Percentiles rank a stretch among this genome's conserved stretches.
Evolutionary conservation across 2,797 vertebrate genomes (phyloP).

Genomic region (Microctenopoma lineatum): DNA sequence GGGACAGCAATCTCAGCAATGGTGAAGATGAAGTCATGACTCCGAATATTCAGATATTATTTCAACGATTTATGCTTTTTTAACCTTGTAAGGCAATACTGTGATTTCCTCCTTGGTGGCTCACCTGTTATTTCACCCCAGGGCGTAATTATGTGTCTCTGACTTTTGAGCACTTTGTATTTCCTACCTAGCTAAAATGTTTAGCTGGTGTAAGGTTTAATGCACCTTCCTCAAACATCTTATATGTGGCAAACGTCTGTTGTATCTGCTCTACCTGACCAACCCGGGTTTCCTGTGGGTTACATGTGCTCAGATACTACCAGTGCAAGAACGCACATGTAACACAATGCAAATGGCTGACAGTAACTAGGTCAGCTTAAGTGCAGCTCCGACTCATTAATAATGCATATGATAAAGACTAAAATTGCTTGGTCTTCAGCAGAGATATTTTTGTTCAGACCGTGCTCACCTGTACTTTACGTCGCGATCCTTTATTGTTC

Average conservation of each 20-base stretch:
- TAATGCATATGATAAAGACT: conserved; percentile 70
- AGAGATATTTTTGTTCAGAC: conserved; percentile 45
- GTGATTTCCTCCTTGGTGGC: conserved; percentile 35
- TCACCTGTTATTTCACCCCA: conserved; percentile 25
- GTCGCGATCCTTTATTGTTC: conserved; percentile 4
- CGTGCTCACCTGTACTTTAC: not conserved
- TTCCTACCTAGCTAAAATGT: not conserved
- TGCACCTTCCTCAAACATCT: not conserved
- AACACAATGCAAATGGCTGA: conserved; percentile 66
- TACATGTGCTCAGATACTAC: conserved; percentile 8
- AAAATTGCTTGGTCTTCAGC: conserved; percentile 55
- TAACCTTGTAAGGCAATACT: conserved; percentile 43
- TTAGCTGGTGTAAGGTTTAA: not conserved
- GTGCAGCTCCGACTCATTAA: conserved; percentile 71
- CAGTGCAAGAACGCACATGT: conserved; percentile 29
- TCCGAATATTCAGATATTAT: conserved; percentile 54
- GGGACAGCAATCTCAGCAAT: conserved; percentile 41
- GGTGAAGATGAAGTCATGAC: conserved; percentile 52
- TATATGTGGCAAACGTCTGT: conserved; percentile 1
- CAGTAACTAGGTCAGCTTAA: conserved; percentile 76
- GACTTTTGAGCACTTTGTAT: not conserved
- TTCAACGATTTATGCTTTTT: conserved; percentile 29
- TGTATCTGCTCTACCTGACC: conserved; percentile 20
- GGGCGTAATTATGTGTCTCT: conserved; percentile 30
- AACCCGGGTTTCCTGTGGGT: conserved; percentile 33